These are phyloP conservation scores for Campopleginae sp. DNA, from an alignment of 2,888 invertebrate genomes.

Conservation along the genomic window DNA sequence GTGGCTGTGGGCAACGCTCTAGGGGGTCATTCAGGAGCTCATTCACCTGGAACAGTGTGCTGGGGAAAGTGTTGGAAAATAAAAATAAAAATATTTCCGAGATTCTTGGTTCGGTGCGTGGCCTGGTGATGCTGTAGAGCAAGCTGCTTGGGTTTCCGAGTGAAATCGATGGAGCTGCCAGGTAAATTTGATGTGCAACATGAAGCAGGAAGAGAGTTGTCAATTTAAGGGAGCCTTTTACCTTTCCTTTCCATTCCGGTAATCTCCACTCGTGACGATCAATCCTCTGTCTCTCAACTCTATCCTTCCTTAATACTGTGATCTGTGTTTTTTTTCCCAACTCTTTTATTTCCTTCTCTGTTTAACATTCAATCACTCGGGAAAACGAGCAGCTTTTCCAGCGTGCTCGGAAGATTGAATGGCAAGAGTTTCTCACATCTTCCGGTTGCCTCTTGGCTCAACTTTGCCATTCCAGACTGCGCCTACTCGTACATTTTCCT, in stretches of 20 bases:
- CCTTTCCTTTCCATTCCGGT: constrained; percentile 36
- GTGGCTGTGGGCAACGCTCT: too few relatives aligned
- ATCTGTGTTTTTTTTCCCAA: constrained; percentile 9
- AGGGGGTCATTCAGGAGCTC: too few relatives aligned
- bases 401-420: constrained; percentile 52
- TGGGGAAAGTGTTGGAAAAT: too few relatives aligned
- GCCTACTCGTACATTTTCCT: constrained; percentile 26
- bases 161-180: background rate
- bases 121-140: constrained; percentile 15
- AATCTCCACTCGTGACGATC: constrained; percentile 56
- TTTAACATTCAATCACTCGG: constrained; percentile 59
- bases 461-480: constrained; percentile 29
- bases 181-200: background rate
- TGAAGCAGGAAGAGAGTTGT: constrained; percentile 28
- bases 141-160: constrained; percentile 2
- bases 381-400: constrained; percentile 43
- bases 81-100: constrained; percentile 56
- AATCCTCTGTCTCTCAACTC: constrained; percentile 22
- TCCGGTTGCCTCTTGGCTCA: constrained; percentile 51
- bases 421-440: constrained; percentile 52
- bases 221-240: background rate
- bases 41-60: too few relatives aligned
- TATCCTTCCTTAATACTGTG: constrained; percentile 22
- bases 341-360: constrained; percentile 19
- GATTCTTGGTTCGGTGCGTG: constrained; percentile 10